Conservation (phyloP, 2,888 invertebrate genomes). For the Operophtera brumata region DNA sequence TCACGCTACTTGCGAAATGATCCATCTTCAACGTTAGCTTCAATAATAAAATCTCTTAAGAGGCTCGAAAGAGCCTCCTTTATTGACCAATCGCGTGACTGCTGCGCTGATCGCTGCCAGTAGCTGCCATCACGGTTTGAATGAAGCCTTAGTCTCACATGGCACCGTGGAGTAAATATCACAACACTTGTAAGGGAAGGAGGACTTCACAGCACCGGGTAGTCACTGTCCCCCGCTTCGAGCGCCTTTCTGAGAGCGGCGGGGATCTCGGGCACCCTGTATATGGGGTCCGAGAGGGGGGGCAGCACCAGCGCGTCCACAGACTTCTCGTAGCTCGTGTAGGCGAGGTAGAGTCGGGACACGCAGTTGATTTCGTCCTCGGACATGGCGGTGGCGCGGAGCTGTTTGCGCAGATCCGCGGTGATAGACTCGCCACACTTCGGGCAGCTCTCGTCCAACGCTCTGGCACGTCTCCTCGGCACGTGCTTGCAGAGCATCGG, state of each 20-base stretch:
- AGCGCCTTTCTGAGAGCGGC: slow-evolving; percentile 55
- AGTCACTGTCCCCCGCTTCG: slow-evolving; percentile 55
- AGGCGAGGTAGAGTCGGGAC: slow-evolving; percentile 63
- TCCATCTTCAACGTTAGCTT: too few species aligned
- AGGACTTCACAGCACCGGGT: slow-evolving; percentile 46
- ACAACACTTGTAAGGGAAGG: slow-evolving; percentile 35
- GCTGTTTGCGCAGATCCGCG: slow-evolving; percentile 60
- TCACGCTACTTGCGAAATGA: too few species aligned
- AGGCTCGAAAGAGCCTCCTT: too few species aligned
- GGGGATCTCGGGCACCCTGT: slow-evolving; percentile 63
- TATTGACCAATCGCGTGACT: too few species aligned
- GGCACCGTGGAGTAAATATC: slow-evolving; percentile 49
- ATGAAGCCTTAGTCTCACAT: slow-evolving; percentile 46
- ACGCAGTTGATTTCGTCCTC: slow-evolving; percentile 65
- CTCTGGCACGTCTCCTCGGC: slow-evolving; percentile 44
- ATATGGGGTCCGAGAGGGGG: slow-evolving; percentile 68
- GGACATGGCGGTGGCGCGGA: slow-evolving; percentile 60
- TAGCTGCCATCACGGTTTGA: too few species aligned
- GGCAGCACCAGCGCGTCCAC: slow-evolving; percentile 59
- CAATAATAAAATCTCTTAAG: too few species aligned
- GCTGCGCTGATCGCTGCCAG: too few species aligned
- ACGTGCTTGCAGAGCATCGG: slow-evolving; percentile 58
- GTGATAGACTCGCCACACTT: slow-evolving; percentile 64
- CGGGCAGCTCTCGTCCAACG: slow-evolving; percentile 57
- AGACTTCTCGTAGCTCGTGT: slow-evolving; percentile 62